Conservation (phyloP, 2,797 vertebrate genomes). For the Furcifer pardalis region DNA sequence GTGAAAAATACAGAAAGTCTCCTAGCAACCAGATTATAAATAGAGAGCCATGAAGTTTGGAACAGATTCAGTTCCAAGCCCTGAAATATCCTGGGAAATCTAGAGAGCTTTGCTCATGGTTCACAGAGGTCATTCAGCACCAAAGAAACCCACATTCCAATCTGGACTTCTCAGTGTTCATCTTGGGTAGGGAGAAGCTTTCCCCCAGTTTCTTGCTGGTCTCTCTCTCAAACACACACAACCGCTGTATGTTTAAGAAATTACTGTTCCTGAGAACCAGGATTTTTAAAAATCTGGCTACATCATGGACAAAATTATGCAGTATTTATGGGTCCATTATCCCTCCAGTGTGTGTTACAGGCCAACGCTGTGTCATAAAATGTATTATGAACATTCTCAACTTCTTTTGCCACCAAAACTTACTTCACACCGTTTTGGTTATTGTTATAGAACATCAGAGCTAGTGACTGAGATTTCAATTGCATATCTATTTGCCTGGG, state of each 20-base stretch:
- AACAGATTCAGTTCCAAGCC: conserved; percentile 59
- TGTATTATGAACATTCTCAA: conserved; percentile 32
- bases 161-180: conserved; percentile 48
- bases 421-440: neutral
- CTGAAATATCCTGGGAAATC: conserved; percentile 58
- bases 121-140: conserved; percentile 17
- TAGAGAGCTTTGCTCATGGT: conserved; percentile 48
- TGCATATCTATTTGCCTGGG: neutral
- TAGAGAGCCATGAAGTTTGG: conserved; percentile 72
- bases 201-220: conserved; percentile 10
- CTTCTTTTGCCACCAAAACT: conserved; percentile 3
- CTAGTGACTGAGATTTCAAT: neutral
- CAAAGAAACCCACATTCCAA: conserved; percentile 16
- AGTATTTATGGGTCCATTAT: conserved; percentile 26
- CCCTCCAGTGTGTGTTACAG: conserved; percentile 42
- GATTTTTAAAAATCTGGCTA: conserved; percentile 13
- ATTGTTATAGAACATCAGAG: neutral
- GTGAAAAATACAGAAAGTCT: conserved; percentile 70
- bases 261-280: neutral
- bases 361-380: conserved; percentile 12
- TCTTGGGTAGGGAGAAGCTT: neutral
- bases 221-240: too few relatives aligned
- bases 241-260: conserved; percentile 23
- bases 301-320: conserved; percentile 24
- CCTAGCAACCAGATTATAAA: conserved; percentile 76